Base-by-base conservation (phyloP, 2,888 invertebrate genomes). In the Adelognathus sp. region DNA sequence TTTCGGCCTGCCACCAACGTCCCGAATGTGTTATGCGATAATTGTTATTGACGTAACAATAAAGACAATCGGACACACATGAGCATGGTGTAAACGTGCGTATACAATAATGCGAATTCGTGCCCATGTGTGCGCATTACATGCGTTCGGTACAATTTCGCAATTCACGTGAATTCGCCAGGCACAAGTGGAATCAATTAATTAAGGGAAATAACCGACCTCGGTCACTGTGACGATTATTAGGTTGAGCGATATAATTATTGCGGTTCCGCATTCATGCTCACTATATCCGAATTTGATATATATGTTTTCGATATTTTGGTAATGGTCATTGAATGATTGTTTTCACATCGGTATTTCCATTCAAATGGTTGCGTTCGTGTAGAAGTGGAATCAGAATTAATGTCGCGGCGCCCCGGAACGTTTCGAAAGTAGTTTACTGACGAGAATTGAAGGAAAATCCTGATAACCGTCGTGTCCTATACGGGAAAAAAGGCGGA, bases 151-250 rank as follows among this genome's bases (percentile, higher is more conserved):
- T 63, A 39, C 36, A 44, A 29, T 27, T 39, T 41, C 14, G 41
- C 21, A 50, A 31, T 56, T 31, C 2, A 54, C 29, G 41, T 5
- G 44, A 39, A 44, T 46, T 61, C 54, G 16, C 31, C 31, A 18
- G 14, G 36, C 41, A 41, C 60, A 64, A 46, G 61, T 64, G 61
- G 54, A 76, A 67, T 80, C 76, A 76, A 82, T 81, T 83, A 84
- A 83, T 84, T 83, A 80, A 82, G 67, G 77, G 69, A 69, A 76
- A 80, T 66, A 60, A 74, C 56, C 21, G 70, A 70, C 39, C 54
- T 58, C 60, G 75, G 31, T 41, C 52, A 50, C 21, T 24, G 11
- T 33, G 50, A 39, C 74, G 61, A 73, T 73, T 61, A 44, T 81
- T 79, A 61, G 76, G 39, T 75, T 69, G 76, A 64, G 77, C 76